Evolutionary conservation across 2,113 vertebrate species (phyloP).

Genomic region (Hippocampus comes): DNA sequence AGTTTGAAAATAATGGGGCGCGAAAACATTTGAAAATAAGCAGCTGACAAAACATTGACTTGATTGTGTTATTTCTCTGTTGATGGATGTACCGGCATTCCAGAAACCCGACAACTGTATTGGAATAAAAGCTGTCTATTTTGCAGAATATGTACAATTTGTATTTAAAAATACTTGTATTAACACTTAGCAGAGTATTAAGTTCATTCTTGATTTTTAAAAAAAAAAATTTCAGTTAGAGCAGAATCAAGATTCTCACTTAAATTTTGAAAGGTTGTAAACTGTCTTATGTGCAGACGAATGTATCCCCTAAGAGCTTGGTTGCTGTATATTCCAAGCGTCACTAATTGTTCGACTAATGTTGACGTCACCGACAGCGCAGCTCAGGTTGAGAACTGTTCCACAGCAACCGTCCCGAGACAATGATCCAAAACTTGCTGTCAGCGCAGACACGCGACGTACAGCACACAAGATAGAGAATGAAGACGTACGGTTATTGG

Average conservation of each 20-base stretch:
- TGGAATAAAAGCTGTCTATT: too few species aligned
- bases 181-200: not conserved
- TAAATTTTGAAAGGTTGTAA: not conserved
- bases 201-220: not conserved
- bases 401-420: conserved; percentile 17
- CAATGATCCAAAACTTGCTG: conserved; percentile 32
- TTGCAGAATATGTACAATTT: too few species aligned
- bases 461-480: conserved; percentile 1
- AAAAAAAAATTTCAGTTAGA: not conserved
- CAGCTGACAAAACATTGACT: too few species aligned
- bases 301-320: not conserved
- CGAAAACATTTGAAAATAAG: too few species aligned
- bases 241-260: not conserved
- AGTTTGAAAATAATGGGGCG: too few species aligned
- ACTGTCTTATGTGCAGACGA: not conserved
- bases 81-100: too few species aligned
- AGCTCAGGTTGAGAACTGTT: conserved; percentile 25
- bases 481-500: not conserved
- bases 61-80: too few species aligned
- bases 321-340: not conserved
- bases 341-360: not conserved
- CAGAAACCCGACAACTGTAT: too few species aligned
- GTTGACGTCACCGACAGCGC: not conserved
- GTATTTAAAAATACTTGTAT: too few species aligned
- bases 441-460: conserved; percentile 11